Evolutionary conservation across 2,888 invertebrate genomes (phyloP).

Genomic region (Charanyca ferruginea): DNA sequence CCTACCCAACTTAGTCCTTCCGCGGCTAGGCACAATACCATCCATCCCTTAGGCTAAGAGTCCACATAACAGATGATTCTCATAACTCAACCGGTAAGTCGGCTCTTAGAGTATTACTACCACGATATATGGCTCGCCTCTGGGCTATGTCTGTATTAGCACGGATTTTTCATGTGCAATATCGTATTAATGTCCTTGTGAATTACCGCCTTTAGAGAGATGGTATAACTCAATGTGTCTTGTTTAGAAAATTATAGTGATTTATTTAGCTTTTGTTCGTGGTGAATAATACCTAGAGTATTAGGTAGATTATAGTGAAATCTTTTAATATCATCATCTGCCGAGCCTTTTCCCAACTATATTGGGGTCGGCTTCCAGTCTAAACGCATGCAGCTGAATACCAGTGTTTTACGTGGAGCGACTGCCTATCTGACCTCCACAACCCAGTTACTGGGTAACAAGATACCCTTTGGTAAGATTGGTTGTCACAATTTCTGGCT

Average conservation of each 20-base stretch:
- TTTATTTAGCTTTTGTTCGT: constrained; percentile 15
- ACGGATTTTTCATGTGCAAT: constrained; percentile 55
- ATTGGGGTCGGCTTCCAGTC: no score
- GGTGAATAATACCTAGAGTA: neutral
- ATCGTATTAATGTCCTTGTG: constrained; percentile 40
- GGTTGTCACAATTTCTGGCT: no score
- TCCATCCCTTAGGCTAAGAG: constrained; percentile 55
- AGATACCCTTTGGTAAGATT: no score
- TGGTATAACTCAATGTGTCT: constrained; percentile 16
- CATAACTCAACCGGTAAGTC: constrained; percentile 64
- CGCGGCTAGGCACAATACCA: constrained; percentile 37
- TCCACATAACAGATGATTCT: constrained; percentile 54
- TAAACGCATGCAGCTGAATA: no score
- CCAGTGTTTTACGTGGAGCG: no score
- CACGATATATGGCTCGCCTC: constrained; percentile 55
- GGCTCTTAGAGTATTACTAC: constrained; percentile 55
- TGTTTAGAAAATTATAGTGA: constrained; percentile 43
- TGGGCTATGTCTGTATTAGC: constrained; percentile 56
- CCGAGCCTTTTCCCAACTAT: no score
- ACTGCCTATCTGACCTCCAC: no score
- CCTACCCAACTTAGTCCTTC: constrained; percentile 33
- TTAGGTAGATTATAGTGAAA: neutral
- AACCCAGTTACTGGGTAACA: no score
- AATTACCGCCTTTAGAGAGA: constrained; percentile 21
- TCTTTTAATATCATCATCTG: no score